A percentile compares a stretch with the other conserved stretches of the same genome.
These are phyloP conservation scores for Sanderia malayensis DNA, from an alignment of 30 jellyfish, hydroid and myxozoan genomes.

Conservation along the genomic window DNA sequence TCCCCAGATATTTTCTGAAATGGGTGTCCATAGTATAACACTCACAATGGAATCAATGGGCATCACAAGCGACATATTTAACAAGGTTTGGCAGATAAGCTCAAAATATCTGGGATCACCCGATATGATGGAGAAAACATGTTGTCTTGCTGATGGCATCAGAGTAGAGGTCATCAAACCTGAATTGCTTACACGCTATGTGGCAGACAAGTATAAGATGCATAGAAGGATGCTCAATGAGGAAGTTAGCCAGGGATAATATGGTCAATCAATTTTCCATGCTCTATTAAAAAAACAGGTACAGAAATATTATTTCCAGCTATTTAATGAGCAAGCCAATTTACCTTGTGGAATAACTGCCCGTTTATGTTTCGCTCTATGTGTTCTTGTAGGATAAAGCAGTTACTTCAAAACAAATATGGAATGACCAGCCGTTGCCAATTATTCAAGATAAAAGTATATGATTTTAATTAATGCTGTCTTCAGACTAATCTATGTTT, in stretches of 20 bases:
- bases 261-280: not conserved
- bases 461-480: no score
- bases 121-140: not conserved
- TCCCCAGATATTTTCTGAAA: no score
- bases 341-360: no score
- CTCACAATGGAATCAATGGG: not conserved
- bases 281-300: not conserved
- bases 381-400: not conserved
- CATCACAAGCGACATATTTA: not conserved
- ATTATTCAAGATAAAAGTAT: not conserved
- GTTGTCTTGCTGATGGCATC: not conserved
- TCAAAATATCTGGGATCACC: not conserved
- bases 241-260: not conserved
- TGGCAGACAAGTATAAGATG: not conserved
- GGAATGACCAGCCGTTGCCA: not conserved
- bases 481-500: no score
- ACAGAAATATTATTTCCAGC: not conserved
- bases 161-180: not conserved
- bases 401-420: not conserved
- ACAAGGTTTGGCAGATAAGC: not conserved
- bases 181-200: not conserved
- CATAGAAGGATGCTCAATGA: not conserved
- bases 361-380: no score
- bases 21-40: not conserved
- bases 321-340: no score